Evolutionary conservation across 2,888 invertebrate species (phyloP).

Genomic region (Luperina nickerlii): DNA sequence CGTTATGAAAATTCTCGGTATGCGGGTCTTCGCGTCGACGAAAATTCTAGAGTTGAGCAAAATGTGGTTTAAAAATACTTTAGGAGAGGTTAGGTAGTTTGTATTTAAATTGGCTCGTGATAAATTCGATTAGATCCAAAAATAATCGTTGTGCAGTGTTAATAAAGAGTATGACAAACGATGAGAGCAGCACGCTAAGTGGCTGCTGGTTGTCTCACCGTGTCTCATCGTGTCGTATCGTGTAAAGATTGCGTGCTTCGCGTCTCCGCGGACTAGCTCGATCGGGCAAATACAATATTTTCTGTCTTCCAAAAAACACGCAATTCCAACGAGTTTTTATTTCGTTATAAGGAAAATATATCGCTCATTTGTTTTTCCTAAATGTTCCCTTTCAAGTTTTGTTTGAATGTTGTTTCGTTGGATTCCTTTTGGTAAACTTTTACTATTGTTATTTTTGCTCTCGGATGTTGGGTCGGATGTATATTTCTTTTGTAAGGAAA

Average conservation of each 20-base stretch:
- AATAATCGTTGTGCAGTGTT: slow-evolving; percentile 34
- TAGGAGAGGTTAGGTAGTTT: slow-evolving; percentile 4
- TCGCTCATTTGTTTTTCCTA: slow-evolving; percentile 46
- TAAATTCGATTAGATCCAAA: slow-evolving; percentile 20
- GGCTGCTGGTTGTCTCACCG: background rate
- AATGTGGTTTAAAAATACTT: slow-evolving; percentile 46
- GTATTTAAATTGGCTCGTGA: slow-evolving; percentile 28
- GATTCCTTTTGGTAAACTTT: slow-evolving; percentile 41
- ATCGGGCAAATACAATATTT: slow-evolving; percentile 26
- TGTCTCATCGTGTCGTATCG: background rate
- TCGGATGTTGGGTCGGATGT: slow-evolving; percentile 3
- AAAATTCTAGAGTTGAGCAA: slow-evolving; percentile 27
- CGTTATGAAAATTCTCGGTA: slow-evolving; percentile 35
- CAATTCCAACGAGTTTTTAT: slow-evolving; percentile 45
- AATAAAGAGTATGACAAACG: slow-evolving; percentile 46
- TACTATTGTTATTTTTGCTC: slow-evolving; percentile 29
- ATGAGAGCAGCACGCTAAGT: slow-evolving; percentile 25
- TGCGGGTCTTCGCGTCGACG: slow-evolving; percentile 12
- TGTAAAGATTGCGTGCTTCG: slow-evolving; percentile 35
- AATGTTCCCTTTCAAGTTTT: slow-evolving; percentile 39
- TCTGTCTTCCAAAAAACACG: slow-evolving; percentile 37
- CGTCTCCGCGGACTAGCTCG: slow-evolving; percentile 14
- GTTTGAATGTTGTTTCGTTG: slow-evolving; percentile 45
- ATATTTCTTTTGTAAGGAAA: slow-evolving; percentile 3
- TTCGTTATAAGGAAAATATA: slow-evolving; percentile 51